Conservation (phyloP, 2,113 vertebrate genomes). For the Takifugu bimaculatus region DNA sequence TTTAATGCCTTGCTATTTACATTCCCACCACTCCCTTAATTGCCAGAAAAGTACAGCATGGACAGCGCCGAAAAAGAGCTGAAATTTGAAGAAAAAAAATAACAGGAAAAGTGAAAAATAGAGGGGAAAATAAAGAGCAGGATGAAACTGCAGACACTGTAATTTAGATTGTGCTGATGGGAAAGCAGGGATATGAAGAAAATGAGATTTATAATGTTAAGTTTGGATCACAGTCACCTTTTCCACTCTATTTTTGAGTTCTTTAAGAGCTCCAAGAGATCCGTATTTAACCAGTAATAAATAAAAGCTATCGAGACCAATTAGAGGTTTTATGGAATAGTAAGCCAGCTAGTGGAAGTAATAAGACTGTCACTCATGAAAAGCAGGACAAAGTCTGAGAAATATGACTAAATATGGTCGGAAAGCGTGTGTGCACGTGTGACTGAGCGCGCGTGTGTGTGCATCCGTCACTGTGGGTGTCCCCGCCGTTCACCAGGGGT, state of each 20-base stretch:
- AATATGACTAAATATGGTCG: slow-evolving; percentile 5
- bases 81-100: slow-evolving; percentile 14
- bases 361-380: slow-evolving; percentile 55
- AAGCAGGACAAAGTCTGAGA: slow-evolving; percentile 18
- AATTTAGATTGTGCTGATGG: slow-evolving; percentile 69
- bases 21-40: slow-evolving; percentile 7
- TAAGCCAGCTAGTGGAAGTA: slow-evolving; percentile 49
- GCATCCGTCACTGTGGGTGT: slow-evolving; percentile 16
- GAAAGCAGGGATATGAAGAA: slow-evolving; percentile 63
- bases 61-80: slow-evolving; percentile 19
- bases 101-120: slow-evolving; percentile 31
- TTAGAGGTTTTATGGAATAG: slow-evolving; percentile 63
- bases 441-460: slow-evolving; percentile 11
- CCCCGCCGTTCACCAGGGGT: slow-evolving; percentile 8
- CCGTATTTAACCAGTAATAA: slow-evolving; percentile 60
- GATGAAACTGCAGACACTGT: slow-evolving; percentile 66
- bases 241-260: slow-evolving; percentile 59
- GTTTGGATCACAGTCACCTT: slow-evolving; percentile 59
- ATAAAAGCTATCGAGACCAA: slow-evolving; percentile 64
- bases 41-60: slow-evolving; percentile 7
- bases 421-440: slow-evolving; percentile 2
- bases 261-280: slow-evolving; percentile 51
- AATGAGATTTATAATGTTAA: slow-evolving; percentile 70
- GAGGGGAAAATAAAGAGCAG: slow-evolving; percentile 23
- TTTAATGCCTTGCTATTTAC: slow-evolving; percentile 13